Percentiles rank a stretch among this genome's conserved stretches.
phyloP scores from a whole-genome alignment of 2,888 invertebrate genomes.

The Callimorpha dominula region DNA sequence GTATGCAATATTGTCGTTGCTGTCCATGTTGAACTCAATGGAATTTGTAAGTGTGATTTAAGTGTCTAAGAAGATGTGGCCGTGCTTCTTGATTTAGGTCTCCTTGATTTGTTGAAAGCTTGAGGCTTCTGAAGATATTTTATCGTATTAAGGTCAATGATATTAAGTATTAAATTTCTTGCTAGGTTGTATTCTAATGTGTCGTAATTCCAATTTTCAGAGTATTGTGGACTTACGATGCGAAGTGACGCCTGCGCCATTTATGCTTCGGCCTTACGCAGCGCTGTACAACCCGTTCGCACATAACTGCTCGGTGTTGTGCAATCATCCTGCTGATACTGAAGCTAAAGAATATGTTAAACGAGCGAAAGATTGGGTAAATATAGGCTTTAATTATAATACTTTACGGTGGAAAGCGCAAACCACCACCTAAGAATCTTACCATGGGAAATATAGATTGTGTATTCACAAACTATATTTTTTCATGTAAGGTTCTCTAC shows the following conservation, averaged over 20 bases:
- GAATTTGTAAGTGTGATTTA: not conserved
- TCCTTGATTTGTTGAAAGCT: no score
- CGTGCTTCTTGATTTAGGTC: no score
- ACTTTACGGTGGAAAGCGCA: not conserved
- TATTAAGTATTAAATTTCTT: not conserved
- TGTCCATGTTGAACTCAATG: not conserved
- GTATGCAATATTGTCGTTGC: not conserved
- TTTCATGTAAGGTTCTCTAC: no score
- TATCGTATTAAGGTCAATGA: not conserved
- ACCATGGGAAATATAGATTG: no score
- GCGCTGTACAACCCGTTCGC: constrained; percentile 94
- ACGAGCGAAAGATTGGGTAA: constrained; percentile 91
- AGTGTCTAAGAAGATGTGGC: not conserved
- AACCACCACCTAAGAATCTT: not conserved
- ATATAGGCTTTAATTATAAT: constrained; percentile 7
- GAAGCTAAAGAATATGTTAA: constrained; percentile 91
- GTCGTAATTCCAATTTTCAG: constrained; percentile 50
- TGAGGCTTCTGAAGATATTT: no score
- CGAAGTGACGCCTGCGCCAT: constrained; percentile 90
- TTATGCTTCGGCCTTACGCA: constrained; percentile 92
- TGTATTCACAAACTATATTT: no score
- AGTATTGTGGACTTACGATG: constrained; percentile 82
- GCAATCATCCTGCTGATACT: constrained; percentile 93
- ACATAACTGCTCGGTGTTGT: constrained; percentile 92
- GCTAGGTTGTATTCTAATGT: not conserved